Evolutionary conservation across 2,888 invertebrate species (phyloP).

Genomic region (Netelia fuscicornis): DNA sequence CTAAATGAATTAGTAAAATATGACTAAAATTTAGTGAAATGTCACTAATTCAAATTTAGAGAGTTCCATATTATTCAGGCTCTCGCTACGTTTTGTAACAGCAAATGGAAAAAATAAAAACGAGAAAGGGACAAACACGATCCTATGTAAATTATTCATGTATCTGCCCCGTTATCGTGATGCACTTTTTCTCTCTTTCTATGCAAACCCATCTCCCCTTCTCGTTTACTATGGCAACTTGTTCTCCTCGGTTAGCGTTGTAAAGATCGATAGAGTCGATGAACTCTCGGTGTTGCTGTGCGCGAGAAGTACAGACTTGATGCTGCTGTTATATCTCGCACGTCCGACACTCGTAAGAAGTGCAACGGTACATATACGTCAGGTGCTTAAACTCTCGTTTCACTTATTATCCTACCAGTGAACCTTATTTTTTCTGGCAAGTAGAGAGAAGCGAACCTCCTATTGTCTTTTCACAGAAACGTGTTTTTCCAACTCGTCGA

Average conservation of each 20-base stretch:
- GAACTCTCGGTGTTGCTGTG: constrained; percentile 10
- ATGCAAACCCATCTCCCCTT: neutral
- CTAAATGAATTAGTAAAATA: too few species aligned
- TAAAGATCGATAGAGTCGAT: constrained; percentile 47
- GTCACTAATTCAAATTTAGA: too few species aligned
- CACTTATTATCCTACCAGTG: constrained; percentile 25
- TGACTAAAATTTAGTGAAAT: too few species aligned
- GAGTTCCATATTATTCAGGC: too few species aligned
- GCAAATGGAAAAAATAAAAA: neutral
- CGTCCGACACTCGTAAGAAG: neutral
- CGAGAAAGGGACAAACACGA: neutral
- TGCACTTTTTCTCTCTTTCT: neutral
- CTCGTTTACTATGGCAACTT: constrained; percentile 9
- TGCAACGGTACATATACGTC: neutral
- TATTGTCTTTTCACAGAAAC: constrained; percentile 27
- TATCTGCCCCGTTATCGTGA: neutral
- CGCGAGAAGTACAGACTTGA: neutral
- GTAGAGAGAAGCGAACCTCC: constrained; percentile 4
- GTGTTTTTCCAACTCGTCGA: neutral
- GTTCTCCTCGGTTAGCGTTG: neutral
- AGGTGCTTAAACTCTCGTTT: constrained; percentile 23
- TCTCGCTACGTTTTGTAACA: neutral
- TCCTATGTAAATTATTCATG: neutral
- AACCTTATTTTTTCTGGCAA: constrained; percentile 40
- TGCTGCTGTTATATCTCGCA: neutral